Evolutionary conservation across 2,113 vertebrate species (phyloP), one percentile per base, ranked within the genome.

Genomic region (Chrysemys picta): DNA sequence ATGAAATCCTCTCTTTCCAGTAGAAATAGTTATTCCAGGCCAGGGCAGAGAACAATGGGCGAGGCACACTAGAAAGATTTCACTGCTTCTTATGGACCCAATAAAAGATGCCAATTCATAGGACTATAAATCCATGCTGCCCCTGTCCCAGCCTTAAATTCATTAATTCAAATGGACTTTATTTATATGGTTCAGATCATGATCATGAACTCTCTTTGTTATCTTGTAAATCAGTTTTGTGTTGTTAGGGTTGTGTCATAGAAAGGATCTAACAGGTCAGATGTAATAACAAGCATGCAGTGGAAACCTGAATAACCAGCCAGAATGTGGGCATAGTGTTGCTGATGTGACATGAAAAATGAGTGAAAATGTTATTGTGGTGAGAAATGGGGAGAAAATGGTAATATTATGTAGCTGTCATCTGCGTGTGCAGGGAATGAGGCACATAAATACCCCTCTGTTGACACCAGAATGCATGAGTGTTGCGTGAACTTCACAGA

Each of bases 91-190:
- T 83, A 59, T 38, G 56, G 6, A 11, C 22, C 54, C 11, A 13
- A 65, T 4, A 94, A 80, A 93, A 83, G 42, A 42, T 80, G 10
- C 19, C 24, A 88, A 79, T 22, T 84, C 84, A 56, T 12, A 86
- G n/a, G 3, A 1, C 31, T 91, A 59, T 87, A 84, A 29, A 79
- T 93, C 50, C 8, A 80, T 62, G 87, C 89, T 11, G 7, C 91
- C 65, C 5, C 10, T n/a, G 79, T 93, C 90, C 87, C 12, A 72
- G 88, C 89, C 75, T 90, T 89, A 80, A 93, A 90, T 72, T 62
- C 29, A 65, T 65, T 80, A 80, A 80, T 89, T 62, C 6, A 91
- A 78, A 88, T 92, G 29, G 90, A 38, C 29, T 62, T 10, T 57
- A 80, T 86, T 90, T 90, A 52, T 94, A 83, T 80, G 62, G 92